Evolutionary conservation across 1,140 invertebrate species (phyloP), one percentile per base, ranked within the genome.

Genomic region (Cyclargus thomasi): DNA sequence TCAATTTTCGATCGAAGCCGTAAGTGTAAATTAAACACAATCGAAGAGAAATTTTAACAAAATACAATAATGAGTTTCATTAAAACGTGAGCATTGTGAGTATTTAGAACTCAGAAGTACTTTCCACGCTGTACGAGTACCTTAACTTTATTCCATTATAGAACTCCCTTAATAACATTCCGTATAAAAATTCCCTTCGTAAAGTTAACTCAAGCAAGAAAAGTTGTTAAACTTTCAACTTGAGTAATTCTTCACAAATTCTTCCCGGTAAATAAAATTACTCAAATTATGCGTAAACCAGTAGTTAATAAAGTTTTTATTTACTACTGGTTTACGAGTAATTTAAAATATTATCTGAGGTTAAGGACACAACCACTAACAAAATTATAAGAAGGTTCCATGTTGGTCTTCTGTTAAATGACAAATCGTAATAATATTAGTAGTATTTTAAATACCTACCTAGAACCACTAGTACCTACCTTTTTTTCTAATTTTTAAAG

Each of bases 91-190:
- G 39, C 39, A 47, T 47, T 47, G 39, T 14, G 39, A 47, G 11
- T 16, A 47, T 47, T 47, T 11, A 47, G 39, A 47, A n/a, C n/a
- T n/a, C n/a, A n/a, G n/a, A n/a, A 35, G 39, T 47, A 47, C 29
- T 29, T 29, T 29, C 4, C 5, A 3, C 29, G 29, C 5, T 29
- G 29, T 29, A 29, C 39, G 39, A 47, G 39, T 47, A 11, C 39
- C 39, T 47, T 47, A 47, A 47, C 39, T 47, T 47, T 47, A 47
- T 47, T 47, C 11, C 3, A 47, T 14, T 47, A 47, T 11, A 47
- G 39, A 47, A 47, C 39, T 47, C 39, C 39, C 39, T 47, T 47
- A 47, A 47, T 47, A 47, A 47, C 39, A 47, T 47, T 47, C 39
- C 14, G 10, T 16, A 14, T 47, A 47, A 47, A 47, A 47, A 16